These are phyloP conservation scores for Psylliodes chrysocephalus DNA, from an alignment of 2,888 invertebrate species.

Conservation along the genomic window DNA sequence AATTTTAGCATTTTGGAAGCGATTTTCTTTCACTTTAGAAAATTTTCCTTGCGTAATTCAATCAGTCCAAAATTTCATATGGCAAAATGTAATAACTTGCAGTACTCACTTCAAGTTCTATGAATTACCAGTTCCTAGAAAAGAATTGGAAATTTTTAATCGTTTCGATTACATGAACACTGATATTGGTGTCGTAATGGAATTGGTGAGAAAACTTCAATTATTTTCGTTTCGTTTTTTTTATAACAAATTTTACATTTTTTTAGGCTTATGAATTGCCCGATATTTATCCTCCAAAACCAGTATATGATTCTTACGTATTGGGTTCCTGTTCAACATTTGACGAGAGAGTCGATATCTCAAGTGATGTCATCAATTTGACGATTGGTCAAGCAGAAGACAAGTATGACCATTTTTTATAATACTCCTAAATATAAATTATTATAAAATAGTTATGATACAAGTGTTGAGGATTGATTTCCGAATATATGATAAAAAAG, in stretches of 20 bases:
- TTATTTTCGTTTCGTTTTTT: background rate
- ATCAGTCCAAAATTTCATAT: constrained; percentile 69
- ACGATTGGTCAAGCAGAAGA: constrained; percentile 65
- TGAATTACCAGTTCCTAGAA: constrained; percentile 69
- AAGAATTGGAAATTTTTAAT: constrained; percentile 67
- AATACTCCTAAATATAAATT: no score
- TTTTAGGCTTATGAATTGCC: constrained; percentile 60
- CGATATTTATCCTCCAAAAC: constrained; percentile 71
- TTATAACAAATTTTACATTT: background rate
- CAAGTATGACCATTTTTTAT: no score
- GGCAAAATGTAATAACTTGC: constrained; percentile 68
- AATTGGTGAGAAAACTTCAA: constrained; percentile 64
- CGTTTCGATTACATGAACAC: constrained; percentile 67
- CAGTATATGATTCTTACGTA: constrained; percentile 67
- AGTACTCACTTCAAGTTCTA: constrained; percentile 70
- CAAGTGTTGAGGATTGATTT: no score
- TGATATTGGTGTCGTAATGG: constrained; percentile 67
- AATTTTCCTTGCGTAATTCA: constrained; percentile 65
- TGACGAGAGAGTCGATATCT: constrained; percentile 68
- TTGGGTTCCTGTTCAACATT: constrained; percentile 77
- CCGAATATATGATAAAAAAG: no score
- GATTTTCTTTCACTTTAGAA: constrained; percentile 67
- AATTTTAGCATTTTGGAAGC: constrained; percentile 70
- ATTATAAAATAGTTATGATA: background rate
- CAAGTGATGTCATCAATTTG: constrained; percentile 61